Conservation (phyloP, 1,140 invertebrate species). For the Lepidotrigona ventralis region DNA sequence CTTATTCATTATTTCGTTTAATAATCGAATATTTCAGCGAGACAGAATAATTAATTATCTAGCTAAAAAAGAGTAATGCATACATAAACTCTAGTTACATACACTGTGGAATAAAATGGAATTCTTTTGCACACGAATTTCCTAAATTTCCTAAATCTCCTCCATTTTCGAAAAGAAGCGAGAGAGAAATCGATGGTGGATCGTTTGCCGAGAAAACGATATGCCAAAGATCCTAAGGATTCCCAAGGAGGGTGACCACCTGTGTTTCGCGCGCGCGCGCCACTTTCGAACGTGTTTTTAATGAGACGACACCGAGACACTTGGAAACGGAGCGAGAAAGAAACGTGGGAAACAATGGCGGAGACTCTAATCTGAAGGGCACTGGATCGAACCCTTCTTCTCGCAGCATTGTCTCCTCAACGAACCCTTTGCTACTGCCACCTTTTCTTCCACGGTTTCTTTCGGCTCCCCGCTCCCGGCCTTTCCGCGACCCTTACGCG, state of each 20-base stretch:
- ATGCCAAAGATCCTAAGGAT: not conserved
- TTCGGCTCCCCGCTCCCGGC: conserved; percentile 12
- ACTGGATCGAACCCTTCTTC: conserved; percentile 71
- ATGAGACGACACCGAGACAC: conserved; percentile 39
- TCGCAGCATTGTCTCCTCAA: conserved; percentile 65
- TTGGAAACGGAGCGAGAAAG: conserved; percentile 38
- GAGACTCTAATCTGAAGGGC: conserved; percentile 74
- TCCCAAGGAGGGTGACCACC: not conserved
- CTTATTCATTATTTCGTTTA: too few species aligned
- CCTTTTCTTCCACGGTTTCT: conserved; percentile 58
- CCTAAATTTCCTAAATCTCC: too few species aligned
- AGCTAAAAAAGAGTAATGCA: too few species aligned
- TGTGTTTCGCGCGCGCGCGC: conserved; percentile 20
- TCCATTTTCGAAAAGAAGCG: too few species aligned
- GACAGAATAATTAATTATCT: too few species aligned
- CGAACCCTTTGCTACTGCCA: conserved; percentile 54
- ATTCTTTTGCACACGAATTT: too few species aligned
- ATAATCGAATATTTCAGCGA: too few species aligned
- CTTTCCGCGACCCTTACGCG: conserved; percentile 54
- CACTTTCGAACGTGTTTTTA: conserved; percentile 42
- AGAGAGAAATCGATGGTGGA: too few species aligned
- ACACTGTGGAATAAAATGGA: too few species aligned
- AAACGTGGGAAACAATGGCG: conserved; percentile 69
- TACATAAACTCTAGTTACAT: too few species aligned
- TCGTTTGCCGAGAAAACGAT: not conserved